Percentiles rank a stretch among this genome's conserved stretches.
Evolutionary conservation across 2,113 vertebrate species (phyloP).

Genomic region (Zapus hudsonius): DNA sequence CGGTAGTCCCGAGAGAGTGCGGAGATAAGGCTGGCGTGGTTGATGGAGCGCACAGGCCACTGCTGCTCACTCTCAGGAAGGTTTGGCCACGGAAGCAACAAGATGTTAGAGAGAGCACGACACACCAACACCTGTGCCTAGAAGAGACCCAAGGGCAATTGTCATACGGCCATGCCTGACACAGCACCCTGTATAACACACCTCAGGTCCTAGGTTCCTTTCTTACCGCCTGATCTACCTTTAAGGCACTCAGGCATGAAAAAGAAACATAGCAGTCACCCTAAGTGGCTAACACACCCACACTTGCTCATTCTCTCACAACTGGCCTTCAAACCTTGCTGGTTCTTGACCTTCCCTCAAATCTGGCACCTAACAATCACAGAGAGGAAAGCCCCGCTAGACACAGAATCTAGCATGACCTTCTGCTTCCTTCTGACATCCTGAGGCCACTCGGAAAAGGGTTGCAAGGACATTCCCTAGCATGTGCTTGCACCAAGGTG

Average conservation of each 20-base stretch:
- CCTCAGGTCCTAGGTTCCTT: background rate
- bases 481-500: background rate
- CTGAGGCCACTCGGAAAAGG: background rate
- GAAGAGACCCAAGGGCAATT: background rate
- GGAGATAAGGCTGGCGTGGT: slow-evolving; percentile 92
- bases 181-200: too few relatives aligned
- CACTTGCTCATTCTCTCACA: too few relatives aligned
- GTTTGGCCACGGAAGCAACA: slow-evolving; percentile 96
- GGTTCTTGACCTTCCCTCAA: background rate
- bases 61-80: slow-evolving; percentile 96
- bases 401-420: background rate
- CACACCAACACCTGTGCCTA: slow-evolving; percentile 97
- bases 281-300: too few relatives aligned
- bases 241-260: background rate
- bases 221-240: background rate
- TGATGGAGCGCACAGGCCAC: slow-evolving; percentile 95
- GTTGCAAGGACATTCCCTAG: background rate
- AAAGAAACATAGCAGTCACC: background rate
- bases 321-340: background rate
- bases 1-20: slow-evolving; percentile 94
- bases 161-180: background rate
- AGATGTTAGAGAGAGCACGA: slow-evolving; percentile 94
- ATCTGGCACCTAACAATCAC: background rate
- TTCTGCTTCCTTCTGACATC: background rate
- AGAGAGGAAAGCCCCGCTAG: background rate